These are phyloP conservation scores for Clitarchus hookeri DNA, from an alignment of 2,888 invertebrate genomes.

Conservation along the genomic window DNA sequence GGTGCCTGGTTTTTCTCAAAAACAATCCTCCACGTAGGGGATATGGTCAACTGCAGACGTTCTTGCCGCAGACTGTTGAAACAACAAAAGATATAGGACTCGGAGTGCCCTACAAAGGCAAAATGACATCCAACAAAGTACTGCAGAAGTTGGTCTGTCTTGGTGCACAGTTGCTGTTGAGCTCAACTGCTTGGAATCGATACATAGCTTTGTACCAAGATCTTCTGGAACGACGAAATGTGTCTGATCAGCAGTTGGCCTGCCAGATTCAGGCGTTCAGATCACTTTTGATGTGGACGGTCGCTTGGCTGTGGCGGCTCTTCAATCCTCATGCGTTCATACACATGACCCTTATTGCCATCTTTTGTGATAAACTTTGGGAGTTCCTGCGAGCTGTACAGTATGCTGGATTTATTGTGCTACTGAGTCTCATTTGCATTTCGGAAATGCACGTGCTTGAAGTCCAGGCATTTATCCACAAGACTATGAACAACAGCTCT, in stretches of 20 bases:
- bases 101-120: constrained; percentile 68
- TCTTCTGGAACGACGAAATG: constrained; percentile 64
- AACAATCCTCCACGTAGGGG: constrained; percentile 75
- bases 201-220: constrained; percentile 81
- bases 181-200: constrained; percentile 82
- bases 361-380: constrained; percentile 83
- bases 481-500: constrained; percentile 42
- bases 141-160: constrained; percentile 68
- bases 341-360: constrained; percentile 73
- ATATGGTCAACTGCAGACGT: constrained; percentile 68
- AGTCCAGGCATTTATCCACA: constrained; percentile 61
- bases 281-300: constrained; percentile 73
- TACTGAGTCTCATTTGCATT: constrained; percentile 68
- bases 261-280: constrained; percentile 64
- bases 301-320: constrained; percentile 76
- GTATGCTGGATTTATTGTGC: constrained; percentile 70
- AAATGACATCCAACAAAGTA: constrained; percentile 69
- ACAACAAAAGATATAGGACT: constrained; percentile 57
- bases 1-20: constrained; percentile 69
- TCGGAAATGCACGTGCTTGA: constrained; percentile 74
- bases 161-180: constrained; percentile 71
- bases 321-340: constrained; percentile 78
- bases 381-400: constrained; percentile 72
- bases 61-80: constrained; percentile 58
- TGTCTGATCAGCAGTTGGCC: constrained; percentile 56